Conservation (phyloP, 2,113 vertebrate species). For the Chroicocephalus ridibundus region DNA sequence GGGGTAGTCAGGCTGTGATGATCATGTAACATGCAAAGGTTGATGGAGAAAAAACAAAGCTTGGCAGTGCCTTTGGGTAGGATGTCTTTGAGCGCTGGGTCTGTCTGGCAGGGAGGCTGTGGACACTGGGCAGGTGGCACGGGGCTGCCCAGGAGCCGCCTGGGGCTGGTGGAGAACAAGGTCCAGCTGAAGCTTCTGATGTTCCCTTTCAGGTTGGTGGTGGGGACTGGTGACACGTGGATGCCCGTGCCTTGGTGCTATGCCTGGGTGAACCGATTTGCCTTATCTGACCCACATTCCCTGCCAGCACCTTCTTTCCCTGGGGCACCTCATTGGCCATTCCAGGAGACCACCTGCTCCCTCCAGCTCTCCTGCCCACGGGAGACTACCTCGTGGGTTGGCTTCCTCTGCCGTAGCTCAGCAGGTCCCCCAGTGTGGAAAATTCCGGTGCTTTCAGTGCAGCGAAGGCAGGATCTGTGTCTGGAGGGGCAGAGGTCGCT, state of each 20-base stretch:
- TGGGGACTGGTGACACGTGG: not conserved
- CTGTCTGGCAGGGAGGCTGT: not conserved
- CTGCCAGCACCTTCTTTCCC: not conserved
- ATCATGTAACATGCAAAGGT: rapidly evolving
- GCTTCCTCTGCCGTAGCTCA: not conserved
- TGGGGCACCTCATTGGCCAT: not conserved
- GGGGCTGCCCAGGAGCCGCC: not conserved
- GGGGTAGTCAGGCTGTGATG: not conserved
- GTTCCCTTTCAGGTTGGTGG: not conserved
- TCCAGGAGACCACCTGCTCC: not conserved
- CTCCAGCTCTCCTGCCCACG: not conserved
- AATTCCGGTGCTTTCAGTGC: not conserved
- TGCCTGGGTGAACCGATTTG: rapidly evolving
- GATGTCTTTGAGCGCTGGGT: rapidly evolving
- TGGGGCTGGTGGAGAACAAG: not conserved
- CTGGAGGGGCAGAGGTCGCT: conserved; percentile 22
- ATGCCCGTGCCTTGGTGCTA: not conserved
- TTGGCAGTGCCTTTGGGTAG: not conserved
- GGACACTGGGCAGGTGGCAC: not conserved
- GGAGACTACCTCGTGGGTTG: not conserved
- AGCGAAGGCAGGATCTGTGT: not conserved
- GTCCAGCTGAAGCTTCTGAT: not conserved
- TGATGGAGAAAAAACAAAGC: not conserved
- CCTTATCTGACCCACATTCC: not conserved
- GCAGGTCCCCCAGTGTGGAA: not conserved